A percentile compares a stretch with the other conserved stretches of the same genome.
Evolutionary conservation across 64 coral and sea anemone species (phyloP).

Genomic region (Acropora yongei): DNA sequence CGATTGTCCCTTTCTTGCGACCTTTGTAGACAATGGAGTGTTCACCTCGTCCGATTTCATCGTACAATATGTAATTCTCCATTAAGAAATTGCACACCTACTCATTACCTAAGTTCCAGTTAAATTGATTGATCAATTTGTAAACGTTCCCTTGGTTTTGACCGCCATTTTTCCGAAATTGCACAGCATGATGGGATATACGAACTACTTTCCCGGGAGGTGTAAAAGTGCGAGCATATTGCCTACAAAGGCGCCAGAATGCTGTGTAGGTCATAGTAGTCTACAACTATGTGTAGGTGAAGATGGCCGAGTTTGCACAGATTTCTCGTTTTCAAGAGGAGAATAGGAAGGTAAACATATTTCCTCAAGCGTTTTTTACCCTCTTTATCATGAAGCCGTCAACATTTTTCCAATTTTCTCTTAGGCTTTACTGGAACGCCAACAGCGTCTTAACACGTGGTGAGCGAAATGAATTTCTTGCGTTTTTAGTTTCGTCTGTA

Average conservation of each 20-base stretch:
- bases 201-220: background rate
- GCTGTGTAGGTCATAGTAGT: too few species aligned
- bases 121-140: background rate
- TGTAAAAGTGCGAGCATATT: background rate
- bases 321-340: constrained; percentile 88
- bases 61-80: constrained; percentile 98
- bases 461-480: background rate
- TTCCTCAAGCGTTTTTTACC: background rate
- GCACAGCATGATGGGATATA: constrained; percentile 39
- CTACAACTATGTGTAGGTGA: too few species aligned
- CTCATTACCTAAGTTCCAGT: background rate
- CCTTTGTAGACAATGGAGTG: constrained; percentile 98
- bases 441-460: constrained; percentile 50
- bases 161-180: constrained; percentile 65
- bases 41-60: constrained; percentile 93
- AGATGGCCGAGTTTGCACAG: constrained; percentile 57
- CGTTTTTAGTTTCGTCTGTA: background rate
- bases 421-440: constrained; percentile 54
- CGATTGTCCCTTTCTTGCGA: constrained; percentile 93
- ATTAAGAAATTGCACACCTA: constrained; percentile 19
- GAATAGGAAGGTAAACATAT: constrained; percentile 69
- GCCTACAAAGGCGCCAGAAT: too few species aligned
- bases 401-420: background rate
- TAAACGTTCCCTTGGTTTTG: constrained; percentile 40
- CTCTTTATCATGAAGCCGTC: background rate